Conservation (phyloP, 2,113 vertebrate species). For the Oenanthe melanoleuca region DNA sequence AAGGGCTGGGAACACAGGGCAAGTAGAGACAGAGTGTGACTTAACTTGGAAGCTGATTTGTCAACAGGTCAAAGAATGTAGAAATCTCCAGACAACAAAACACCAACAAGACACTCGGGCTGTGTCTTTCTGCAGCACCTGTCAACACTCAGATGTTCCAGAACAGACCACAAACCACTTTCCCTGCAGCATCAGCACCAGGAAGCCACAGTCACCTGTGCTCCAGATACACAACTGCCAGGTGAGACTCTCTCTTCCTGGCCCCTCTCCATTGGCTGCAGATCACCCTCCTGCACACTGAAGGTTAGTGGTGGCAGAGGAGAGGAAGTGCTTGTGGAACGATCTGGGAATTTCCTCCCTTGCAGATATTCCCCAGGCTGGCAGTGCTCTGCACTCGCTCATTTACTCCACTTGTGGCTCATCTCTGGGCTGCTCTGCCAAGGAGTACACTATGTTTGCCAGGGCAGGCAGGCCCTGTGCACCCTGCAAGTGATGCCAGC, state of each 20-base stretch:
- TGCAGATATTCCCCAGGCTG: not conserved
- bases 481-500: not conserved
- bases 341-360: not conserved
- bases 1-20: accelerated
- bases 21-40: not conserved
- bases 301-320: not conserved
- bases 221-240: not conserved
- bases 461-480: not conserved
- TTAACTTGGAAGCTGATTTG: not conserved
- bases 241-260: not conserved
- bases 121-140: not conserved
- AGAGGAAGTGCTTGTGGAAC: not conserved
- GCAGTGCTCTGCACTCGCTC: not conserved
- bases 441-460: not conserved
- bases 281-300: not conserved
- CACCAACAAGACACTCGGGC: not conserved
- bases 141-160: not conserved
- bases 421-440: slow-evolving; percentile 1
- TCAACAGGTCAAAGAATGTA: not conserved
- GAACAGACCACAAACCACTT: not conserved
- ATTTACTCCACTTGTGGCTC: slow-evolving; percentile 12
- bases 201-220: not conserved
- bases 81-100: not conserved
- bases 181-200: not conserved
- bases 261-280: not conserved